These are phyloP conservation scores for Antechinus flavipes DNA, from an alignment of 2,113 vertebrate genomes.

Conservation along the genomic window DNA sequence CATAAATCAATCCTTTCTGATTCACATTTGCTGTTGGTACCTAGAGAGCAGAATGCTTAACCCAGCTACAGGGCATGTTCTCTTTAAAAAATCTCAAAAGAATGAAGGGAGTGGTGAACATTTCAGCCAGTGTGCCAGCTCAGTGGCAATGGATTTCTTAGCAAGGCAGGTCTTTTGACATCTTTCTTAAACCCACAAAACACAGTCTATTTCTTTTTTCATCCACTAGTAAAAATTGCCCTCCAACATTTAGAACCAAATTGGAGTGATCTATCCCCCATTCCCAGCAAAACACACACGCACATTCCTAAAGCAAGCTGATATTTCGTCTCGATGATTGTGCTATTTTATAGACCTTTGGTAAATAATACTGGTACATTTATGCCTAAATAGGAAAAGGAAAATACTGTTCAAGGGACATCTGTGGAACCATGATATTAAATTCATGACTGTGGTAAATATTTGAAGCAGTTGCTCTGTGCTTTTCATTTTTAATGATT, in stretches of 20 bases:
- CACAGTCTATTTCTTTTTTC: neutral
- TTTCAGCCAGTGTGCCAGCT: neutral
- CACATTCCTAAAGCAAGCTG: neutral
- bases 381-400: neutral
- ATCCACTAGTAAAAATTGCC: neutral
- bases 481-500: constrained; percentile 1
- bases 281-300: neutral
- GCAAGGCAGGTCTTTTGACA: neutral
- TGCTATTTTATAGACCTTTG: neutral
- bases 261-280: neutral
- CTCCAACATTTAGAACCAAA: neutral
- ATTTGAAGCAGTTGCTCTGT: neutral
- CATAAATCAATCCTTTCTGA: neutral
- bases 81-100: neutral
- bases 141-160: neutral
- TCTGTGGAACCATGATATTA: neutral
- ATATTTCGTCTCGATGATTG: neutral
- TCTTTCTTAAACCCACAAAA: neutral
- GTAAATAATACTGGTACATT: neutral
- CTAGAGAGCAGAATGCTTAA: neutral
- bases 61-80: neutral
- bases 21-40: neutral
- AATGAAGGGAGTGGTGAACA: neutral
- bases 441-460: neutral
- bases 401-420: neutral